phyloP scores from a whole-genome alignment of 1,140 invertebrate species.

The Aphis craccivora region DNA sequence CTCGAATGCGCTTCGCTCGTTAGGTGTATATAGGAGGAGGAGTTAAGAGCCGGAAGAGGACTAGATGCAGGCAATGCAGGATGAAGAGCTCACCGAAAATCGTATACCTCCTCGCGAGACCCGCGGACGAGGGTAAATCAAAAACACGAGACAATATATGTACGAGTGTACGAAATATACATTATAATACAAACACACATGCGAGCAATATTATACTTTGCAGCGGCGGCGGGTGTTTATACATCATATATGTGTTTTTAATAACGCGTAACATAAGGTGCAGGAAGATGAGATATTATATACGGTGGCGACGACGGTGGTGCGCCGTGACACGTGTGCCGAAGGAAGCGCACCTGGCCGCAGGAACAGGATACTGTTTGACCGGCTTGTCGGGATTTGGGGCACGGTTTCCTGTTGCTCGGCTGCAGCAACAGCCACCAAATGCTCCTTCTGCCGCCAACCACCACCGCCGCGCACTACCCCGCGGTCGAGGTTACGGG shows the following conservation, averaged over 20 bases:
- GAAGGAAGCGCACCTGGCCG: conserved; percentile 51
- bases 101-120: background rate
- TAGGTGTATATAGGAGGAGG: background rate
- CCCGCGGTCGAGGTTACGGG: conserved; percentile 33
- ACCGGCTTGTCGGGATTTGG: conserved; percentile 56
- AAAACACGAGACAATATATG: background rate
- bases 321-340: conserved; percentile 35
- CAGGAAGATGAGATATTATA: conserved; percentile 40
- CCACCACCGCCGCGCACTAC: background rate
- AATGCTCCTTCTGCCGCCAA: background rate
- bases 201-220: background rate
- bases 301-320: background rate
- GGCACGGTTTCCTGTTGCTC: conserved; percentile 58
- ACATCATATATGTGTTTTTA: background rate
- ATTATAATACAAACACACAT: conserved; percentile 16
- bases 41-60: background rate
- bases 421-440: background rate
- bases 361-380: conserved; percentile 58
- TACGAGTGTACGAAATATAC: background rate
- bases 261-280: conserved; percentile 51
- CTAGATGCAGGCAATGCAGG: background rate
- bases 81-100: background rate
- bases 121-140: conserved; percentile 3
- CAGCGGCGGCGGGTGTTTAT: background rate
- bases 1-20: background rate